Conservation (phyloP, 2,113 vertebrate genomes). For the Pao palembangensis region DNA sequence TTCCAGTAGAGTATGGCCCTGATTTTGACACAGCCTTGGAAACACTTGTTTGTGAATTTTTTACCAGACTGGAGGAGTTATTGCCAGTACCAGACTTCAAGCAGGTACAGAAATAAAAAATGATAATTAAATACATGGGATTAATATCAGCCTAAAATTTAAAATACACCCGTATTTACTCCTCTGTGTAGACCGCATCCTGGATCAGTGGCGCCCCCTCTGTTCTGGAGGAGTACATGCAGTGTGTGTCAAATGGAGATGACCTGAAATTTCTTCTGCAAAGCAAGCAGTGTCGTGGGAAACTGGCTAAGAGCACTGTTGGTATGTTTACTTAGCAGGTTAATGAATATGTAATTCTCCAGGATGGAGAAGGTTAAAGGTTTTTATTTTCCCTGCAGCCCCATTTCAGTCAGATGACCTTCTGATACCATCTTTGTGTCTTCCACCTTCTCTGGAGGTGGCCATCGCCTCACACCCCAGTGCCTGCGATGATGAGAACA, state of each 20-base stretch:
- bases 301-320: constrained; percentile 62
- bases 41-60: constrained; percentile 80
- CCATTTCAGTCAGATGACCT: constrained; percentile 67
- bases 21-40: constrained; percentile 79
- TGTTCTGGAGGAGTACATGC: constrained; percentile 74
- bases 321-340: constrained; percentile 44
- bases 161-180: background rate
- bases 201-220: constrained; percentile 69
- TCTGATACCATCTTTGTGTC: constrained; percentile 65
- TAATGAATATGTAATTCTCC: too few relatives aligned
- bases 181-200: constrained; percentile 63
- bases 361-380: background rate
- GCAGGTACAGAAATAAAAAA: constrained; percentile 55
- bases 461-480: constrained; percentile 65
- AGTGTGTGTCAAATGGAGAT: constrained; percentile 69
- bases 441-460: constrained; percentile 67
- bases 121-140: background rate
- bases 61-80: constrained; percentile 79
- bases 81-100: constrained; percentile 76
- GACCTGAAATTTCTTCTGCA: constrained; percentile 74
- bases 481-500: constrained; percentile 61
- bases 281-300: constrained; percentile 70
- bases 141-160: background rate
- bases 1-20: constrained; percentile 81
- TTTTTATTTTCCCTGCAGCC: constrained; percentile 33